Conservation (phyloP, 2,113 vertebrate species). For the Phrynosoma platyrhinos region DNA sequence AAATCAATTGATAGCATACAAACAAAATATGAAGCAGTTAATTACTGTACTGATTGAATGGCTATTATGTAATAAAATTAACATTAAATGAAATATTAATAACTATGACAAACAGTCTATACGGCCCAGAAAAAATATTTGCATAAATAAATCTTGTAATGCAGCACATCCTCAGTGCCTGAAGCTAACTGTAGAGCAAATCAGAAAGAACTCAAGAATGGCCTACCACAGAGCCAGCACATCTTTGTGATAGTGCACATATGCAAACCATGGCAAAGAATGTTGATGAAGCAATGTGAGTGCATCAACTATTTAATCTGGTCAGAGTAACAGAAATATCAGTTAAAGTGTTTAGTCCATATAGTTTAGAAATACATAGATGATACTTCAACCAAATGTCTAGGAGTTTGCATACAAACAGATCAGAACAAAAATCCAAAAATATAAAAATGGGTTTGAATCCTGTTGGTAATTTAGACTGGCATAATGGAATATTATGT, state of each 20-base stretch:
- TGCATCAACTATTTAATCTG: neutral
- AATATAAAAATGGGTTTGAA: no score
- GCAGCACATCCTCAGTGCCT: neutral
- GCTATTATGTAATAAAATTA: slow-evolving; percentile 16
- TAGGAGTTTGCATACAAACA: no score
- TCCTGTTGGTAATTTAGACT: no score
- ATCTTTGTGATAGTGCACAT: neutral
- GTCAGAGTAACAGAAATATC: neutral
- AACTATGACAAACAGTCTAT: neutral
- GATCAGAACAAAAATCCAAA: no score
- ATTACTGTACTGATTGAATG: neutral
- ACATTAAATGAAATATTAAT: slow-evolving; percentile 14
- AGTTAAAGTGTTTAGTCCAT: neutral
- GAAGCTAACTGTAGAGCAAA: neutral
- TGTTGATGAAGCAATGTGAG: neutral
- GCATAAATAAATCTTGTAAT: slow-evolving; percentile 22
- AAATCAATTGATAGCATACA: slow-evolving; percentile 39
- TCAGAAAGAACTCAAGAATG: neutral
- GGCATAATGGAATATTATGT: no score
- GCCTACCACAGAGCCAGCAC: neutral
- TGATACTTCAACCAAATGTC: no score
- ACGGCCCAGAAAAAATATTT: slow-evolving; percentile 14
- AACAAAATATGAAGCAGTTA: neutral
- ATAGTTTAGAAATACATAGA: no score
- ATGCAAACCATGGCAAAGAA: neutral